phyloP scores from a whole-genome alignment of 2,797 vertebrate species.

The Cyprinella venusta region DNA sequence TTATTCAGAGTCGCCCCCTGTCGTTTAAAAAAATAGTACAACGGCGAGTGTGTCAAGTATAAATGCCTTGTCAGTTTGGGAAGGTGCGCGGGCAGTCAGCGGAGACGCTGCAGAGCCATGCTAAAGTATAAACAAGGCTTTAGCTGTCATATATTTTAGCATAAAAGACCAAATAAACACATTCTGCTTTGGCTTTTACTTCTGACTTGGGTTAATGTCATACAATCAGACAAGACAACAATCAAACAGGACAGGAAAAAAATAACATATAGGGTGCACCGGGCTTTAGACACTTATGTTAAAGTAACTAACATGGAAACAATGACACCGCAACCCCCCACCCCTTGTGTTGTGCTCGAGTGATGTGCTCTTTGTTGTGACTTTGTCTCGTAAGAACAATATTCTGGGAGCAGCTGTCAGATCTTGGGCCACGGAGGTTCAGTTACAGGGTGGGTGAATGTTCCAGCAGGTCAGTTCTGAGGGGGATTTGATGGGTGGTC shows the following conservation, averaged over 20 bases:
- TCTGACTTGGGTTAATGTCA: not conserved
- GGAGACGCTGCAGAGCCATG: no score
- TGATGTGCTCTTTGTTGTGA: conserved; percentile 71
- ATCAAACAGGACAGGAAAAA: not conserved
- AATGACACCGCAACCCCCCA: conserved; percentile 75
- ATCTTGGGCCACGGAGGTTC: conserved; percentile 63
- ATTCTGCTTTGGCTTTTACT: not conserved
- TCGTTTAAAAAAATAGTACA: no score
- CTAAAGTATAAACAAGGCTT: no score
- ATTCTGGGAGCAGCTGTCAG: conserved; percentile 77
- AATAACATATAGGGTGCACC: not conserved
- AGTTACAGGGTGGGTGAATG: conserved; percentile 33
- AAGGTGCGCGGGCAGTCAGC: no score
- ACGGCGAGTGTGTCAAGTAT: no score
- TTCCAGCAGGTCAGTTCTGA: conserved; percentile 52
- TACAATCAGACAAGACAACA: not conserved
- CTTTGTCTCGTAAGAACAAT: conserved; percentile 68
- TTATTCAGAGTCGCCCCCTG: no score
- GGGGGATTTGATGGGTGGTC: conserved; percentile 78
- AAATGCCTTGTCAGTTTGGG: no score
- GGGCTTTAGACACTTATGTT: not conserved
- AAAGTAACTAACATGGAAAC: conserved; percentile 61
- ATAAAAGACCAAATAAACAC: not conserved
- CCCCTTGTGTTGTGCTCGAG: conserved; percentile 72
- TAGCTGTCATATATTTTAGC: not conserved